A percentile compares a stretch with the other conserved stretches of the same genome.
phyloP scores from a whole-genome alignment of 2,797 vertebrate genomes.

The Hirundo rustica region DNA sequence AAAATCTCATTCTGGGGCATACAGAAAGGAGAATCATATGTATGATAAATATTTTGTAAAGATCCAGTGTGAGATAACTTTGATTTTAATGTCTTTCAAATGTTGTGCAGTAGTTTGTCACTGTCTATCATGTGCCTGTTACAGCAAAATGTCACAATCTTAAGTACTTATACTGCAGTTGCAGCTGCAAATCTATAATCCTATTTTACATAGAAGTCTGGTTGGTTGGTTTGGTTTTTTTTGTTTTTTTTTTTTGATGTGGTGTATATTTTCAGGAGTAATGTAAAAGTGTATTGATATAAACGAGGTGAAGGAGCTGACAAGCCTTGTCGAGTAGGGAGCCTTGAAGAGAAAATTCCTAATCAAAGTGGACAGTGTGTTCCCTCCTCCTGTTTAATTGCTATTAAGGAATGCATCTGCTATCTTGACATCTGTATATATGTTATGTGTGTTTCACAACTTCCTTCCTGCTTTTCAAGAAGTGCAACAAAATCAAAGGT shows the following conservation, averaged over 20 bases:
- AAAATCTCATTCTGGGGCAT: neutral
- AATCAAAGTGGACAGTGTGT: neutral
- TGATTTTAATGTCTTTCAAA: neutral
- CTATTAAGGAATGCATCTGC: constrained; percentile 36
- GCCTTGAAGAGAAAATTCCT: neutral
- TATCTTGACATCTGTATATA: constrained; percentile 40
- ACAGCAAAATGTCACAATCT: neutral
- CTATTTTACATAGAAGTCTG: neutral
- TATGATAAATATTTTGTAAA: neutral
- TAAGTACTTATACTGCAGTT: neutral
- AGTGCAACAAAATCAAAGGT: neutral
- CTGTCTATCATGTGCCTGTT: neutral
- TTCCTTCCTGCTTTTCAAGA: constrained; percentile 36
- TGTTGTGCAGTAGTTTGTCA: neutral
- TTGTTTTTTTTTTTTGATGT: neutral
- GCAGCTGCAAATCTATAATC: neutral
- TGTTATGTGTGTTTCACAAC: neutral
- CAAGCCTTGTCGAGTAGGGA: neutral
- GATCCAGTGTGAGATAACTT: neutral
- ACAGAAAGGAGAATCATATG: neutral
- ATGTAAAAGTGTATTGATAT: neutral
- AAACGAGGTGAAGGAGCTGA: neutral
- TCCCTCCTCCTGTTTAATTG: neutral
- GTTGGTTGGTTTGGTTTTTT: too few relatives aligned
- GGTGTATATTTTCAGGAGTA: neutral